phyloP scores from a whole-genome alignment of 2,797 vertebrate genomes.

The Poecilia wingei region DNA sequence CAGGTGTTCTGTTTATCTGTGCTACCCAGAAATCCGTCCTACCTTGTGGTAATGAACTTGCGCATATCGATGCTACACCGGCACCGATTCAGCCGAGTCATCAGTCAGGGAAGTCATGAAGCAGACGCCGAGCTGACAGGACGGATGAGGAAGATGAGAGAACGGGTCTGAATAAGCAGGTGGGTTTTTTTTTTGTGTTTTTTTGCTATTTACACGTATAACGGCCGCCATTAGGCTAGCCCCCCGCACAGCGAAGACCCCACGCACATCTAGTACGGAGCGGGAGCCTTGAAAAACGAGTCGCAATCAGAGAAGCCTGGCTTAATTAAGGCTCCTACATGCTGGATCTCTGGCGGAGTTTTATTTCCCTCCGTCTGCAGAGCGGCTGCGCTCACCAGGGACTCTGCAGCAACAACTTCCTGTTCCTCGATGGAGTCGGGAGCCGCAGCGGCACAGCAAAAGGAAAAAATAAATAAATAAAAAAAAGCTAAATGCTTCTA shows the following conservation, averaged over 20 bases:
- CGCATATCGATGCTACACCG: not conserved
- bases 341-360: constrained; percentile 61
- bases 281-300: constrained; percentile 55
- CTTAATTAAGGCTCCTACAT: constrained; percentile 73
- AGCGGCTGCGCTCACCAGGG: constrained; percentile 44
- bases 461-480: constrained; percentile 26
- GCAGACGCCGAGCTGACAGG: constrained; percentile 36
- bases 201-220: constrained; percentile 65
- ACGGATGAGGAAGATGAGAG: constrained; percentile 21
- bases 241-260: constrained; percentile 37
- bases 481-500: constrained; percentile 15
- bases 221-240: constrained; percentile 55
- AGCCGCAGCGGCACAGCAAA: constrained; percentile 3
- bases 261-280: constrained; percentile 54
- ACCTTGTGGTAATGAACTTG: too few species aligned
- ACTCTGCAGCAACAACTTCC: constrained; percentile 28
- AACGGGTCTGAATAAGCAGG: constrained; percentile 26
- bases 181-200: constrained; percentile 40
- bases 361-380: constrained; percentile 43
- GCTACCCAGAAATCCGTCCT: too few species aligned
- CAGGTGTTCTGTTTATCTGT: too few species aligned
- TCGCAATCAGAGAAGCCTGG: constrained; percentile 61
- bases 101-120: constrained; percentile 44
- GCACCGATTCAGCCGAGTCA: constrained; percentile 49
- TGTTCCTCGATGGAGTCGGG: constrained; percentile 27